Evolutionary conservation across 1,140 invertebrate genomes (phyloP).

Genomic region (Drosophila chauvacae): DNA sequence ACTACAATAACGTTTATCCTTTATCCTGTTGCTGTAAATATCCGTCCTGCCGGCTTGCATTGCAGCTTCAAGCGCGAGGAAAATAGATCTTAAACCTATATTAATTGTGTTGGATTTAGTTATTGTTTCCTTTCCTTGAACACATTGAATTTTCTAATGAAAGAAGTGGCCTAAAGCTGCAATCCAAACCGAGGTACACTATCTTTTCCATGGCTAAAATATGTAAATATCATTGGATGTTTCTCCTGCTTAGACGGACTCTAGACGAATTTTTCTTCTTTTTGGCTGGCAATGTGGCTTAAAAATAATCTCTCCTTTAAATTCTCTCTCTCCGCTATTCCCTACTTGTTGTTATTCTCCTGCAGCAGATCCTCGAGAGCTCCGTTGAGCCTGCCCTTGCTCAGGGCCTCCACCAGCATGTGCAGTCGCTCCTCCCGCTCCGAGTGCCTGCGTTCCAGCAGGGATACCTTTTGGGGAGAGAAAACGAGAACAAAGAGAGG

Average conservation of each 20-base stretch:
- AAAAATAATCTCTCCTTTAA: not conserved
- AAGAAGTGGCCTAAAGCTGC: conserved; percentile 8
- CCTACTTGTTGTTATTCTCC: conserved; percentile 78
- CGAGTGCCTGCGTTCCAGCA: conserved; percentile 79
- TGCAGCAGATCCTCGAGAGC: conserved; percentile 76
- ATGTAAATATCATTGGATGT: conserved; percentile 27
- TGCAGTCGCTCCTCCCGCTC: conserved; percentile 83
- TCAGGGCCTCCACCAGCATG: conserved; percentile 83
- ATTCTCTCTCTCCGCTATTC: not conserved
- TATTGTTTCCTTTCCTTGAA: conserved; percentile 35
- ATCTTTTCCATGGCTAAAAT: conserved; percentile 21
- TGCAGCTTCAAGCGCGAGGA: conserved; percentile 4
- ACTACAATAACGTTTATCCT: conserved; percentile 39
- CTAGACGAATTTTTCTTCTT: conserved; percentile 11
- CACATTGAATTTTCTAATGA: conserved; percentile 31
- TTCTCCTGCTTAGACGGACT: conserved; percentile 44
- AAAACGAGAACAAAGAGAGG: not conserved
- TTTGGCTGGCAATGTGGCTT: conserved; percentile 48
- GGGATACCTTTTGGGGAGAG: conserved; percentile 63
- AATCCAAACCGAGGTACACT: not conserved
- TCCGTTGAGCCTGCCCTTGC: conserved; percentile 81
- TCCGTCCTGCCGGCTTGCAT: not conserved
- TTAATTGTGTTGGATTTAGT: conserved; percentile 8
- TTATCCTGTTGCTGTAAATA: conserved; percentile 9
- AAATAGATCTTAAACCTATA: conserved; percentile 29